phyloP scores from a whole-genome alignment of 1,140 invertebrate species.

The Aphelinus atriplicis region DNA sequence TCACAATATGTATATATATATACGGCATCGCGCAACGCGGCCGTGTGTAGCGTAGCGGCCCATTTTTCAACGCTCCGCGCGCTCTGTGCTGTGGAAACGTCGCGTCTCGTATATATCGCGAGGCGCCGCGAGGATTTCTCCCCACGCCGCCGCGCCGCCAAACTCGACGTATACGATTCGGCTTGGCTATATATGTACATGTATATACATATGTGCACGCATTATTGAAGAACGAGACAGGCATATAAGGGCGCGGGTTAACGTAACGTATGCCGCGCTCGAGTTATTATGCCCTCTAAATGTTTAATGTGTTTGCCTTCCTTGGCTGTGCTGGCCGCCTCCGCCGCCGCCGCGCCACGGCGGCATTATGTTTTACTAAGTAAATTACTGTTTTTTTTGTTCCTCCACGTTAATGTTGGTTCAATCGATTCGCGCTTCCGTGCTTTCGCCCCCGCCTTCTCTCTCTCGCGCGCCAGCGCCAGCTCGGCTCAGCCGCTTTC shows the following conservation, averaged over 20 bases:
- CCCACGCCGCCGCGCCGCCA: too few relatives aligned
- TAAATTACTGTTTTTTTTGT: constrained; percentile 67
- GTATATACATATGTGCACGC: constrained; percentile 47
- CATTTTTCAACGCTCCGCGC: too few relatives aligned
- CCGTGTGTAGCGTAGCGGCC: too few relatives aligned
- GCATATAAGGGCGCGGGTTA: constrained; percentile 48
- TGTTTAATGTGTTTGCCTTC: constrained; percentile 69
- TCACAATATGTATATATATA: too few relatives aligned
- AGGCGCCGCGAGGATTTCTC: too few relatives aligned
- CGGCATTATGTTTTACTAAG: constrained; percentile 68
- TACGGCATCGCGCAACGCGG: too few relatives aligned
- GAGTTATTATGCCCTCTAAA: constrained; percentile 68
- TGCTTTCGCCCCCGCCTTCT: constrained; percentile 43
- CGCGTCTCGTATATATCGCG: too few relatives aligned
- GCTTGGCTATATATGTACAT: too few relatives aligned
- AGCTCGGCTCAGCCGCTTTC: constrained; percentile 25
- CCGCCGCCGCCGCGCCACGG: constrained; percentile 30
- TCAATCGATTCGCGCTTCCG: constrained; percentile 62
- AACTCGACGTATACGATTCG: too few relatives aligned
- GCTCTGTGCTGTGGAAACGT: too few relatives aligned
- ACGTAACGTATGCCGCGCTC: constrained; percentile 44
- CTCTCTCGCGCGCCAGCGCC: constrained; percentile 15
- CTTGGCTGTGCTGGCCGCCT: constrained; percentile 51
- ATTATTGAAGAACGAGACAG: constrained; percentile 67
- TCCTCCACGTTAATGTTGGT: constrained; percentile 64